These are phyloP conservation scores for Symphodus melops DNA, from an alignment of 2,113 vertebrate genomes.

Conservation along the genomic window DNA sequence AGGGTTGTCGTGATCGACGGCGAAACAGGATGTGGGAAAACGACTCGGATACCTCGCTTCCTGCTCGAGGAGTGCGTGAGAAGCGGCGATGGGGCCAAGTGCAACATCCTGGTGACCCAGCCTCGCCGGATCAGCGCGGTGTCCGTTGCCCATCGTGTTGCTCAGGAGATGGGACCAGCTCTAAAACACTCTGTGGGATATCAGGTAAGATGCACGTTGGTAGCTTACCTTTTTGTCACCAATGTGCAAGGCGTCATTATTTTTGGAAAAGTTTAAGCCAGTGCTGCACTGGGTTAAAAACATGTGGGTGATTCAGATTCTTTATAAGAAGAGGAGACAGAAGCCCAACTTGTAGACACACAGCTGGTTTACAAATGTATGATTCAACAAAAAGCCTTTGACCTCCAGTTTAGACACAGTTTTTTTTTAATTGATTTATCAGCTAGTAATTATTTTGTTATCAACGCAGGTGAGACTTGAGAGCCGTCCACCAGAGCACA, in stretches of 20 bases:
- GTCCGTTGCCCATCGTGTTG: conserved; percentile 93
- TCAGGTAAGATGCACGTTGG: conserved; percentile 78
- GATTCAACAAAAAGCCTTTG: too few species aligned
- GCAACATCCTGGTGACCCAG: conserved; percentile 95
- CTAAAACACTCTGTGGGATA: conserved; percentile 90
- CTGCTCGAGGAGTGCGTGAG: conserved; percentile 89
- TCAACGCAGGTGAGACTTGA: conserved; percentile 89
- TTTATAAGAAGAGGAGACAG: too few species aligned
- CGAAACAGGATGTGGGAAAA: conserved; percentile 97
- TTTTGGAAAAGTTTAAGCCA: too few species aligned
- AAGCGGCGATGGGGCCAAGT: conserved; percentile 85
- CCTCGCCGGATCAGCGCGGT: conserved; percentile 95
- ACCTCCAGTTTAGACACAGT: too few species aligned
- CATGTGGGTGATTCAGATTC: too few species aligned
- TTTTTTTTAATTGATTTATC: too few species aligned
- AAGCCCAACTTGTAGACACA: too few species aligned
- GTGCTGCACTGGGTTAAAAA: too few species aligned
- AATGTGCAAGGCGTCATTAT: too few species aligned
- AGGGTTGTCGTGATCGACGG: conserved; percentile 92
- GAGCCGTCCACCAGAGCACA: conserved; percentile 86
- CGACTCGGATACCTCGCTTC: conserved; percentile 93
- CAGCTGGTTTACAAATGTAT: too few species aligned
- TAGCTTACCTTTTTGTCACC: not conserved
- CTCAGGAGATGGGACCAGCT: conserved; percentile 91
- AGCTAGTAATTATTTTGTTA: not conserved